phyloP scores from a whole-genome alignment of 2,113 vertebrate genomes.

The Eupsittula cactorum region DNA sequence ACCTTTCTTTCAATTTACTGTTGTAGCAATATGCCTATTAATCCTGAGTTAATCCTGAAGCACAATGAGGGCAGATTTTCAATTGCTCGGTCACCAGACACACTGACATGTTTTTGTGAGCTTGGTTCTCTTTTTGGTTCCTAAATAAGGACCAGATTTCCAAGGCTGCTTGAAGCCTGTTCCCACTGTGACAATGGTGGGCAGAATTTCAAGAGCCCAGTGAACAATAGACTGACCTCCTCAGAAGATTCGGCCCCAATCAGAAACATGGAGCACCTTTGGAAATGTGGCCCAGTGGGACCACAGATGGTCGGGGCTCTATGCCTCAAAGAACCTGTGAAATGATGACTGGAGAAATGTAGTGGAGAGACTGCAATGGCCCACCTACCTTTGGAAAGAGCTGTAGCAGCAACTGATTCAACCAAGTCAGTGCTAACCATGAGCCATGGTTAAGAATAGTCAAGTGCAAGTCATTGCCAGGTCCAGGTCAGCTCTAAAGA shows the following conservation, averaged over 20 bases:
- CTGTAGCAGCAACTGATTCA: not conserved
- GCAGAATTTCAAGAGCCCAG: constrained; percentile 55
- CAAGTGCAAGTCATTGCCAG: not conserved
- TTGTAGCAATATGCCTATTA: not conserved
- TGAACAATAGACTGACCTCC: constrained; percentile 22
- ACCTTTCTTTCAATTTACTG: not conserved
- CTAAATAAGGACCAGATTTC: constrained; percentile 63
- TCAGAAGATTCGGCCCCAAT: not conserved
- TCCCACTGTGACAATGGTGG: constrained; percentile 57
- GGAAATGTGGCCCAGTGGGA: not conserved
- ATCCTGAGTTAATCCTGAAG: constrained; percentile 23
- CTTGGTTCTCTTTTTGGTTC: constrained; percentile 30
- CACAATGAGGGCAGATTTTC: constrained; percentile 22
- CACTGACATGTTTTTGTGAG: constrained; percentile 26
- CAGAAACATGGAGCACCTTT: constrained; percentile 28
- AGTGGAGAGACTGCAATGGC: not conserved
- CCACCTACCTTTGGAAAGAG: not conserved
- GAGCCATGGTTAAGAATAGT: not conserved
- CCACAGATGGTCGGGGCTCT: not conserved
- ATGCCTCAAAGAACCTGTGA: not conserved
- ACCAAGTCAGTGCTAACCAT: not conserved
- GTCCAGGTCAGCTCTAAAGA: not conserved
- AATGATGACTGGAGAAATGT: not conserved
- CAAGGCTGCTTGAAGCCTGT: constrained; percentile 36
- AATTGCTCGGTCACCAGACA: constrained; percentile 34